Evolutionary conservation across 2,113 vertebrate genomes (phyloP).

Genomic region (Oceanites oceanicus): DNA sequence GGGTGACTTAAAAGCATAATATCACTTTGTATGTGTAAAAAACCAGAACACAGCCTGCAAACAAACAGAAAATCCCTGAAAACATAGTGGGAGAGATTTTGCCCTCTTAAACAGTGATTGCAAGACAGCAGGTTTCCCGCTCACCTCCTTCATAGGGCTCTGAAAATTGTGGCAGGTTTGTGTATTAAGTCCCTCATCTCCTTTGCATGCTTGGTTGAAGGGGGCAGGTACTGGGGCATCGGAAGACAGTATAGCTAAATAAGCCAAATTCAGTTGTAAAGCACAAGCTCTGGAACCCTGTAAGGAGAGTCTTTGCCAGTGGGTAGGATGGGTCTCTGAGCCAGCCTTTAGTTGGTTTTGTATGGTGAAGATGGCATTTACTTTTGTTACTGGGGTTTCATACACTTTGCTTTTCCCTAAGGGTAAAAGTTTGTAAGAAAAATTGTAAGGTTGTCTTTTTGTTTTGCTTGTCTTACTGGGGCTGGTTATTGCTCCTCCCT

Average conservation of each 20-base stretch:
- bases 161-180: background rate
- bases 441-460: background rate
- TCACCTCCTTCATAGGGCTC: background rate
- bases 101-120: background rate
- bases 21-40: background rate
- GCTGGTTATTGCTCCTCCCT: background rate
- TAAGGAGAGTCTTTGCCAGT: background rate
- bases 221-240: background rate
- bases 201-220: background rate
- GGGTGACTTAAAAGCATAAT: background rate
- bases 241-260: background rate
- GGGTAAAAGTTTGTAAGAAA: background rate
- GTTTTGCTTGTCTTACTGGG: background rate
- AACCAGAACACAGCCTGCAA: background rate
- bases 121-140: fast-evolving
- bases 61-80: background rate
- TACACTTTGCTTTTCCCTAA: background rate
- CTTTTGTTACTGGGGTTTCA: background rate
- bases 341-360: background rate
- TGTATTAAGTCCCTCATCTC: background rate
- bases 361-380: background rate
- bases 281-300: background rate
- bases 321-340: background rate
- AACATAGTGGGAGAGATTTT: background rate
- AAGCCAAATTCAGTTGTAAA: background rate